Conservation (phyloP, 2,888 invertebrate species). For the Anodontia alba region DNA sequence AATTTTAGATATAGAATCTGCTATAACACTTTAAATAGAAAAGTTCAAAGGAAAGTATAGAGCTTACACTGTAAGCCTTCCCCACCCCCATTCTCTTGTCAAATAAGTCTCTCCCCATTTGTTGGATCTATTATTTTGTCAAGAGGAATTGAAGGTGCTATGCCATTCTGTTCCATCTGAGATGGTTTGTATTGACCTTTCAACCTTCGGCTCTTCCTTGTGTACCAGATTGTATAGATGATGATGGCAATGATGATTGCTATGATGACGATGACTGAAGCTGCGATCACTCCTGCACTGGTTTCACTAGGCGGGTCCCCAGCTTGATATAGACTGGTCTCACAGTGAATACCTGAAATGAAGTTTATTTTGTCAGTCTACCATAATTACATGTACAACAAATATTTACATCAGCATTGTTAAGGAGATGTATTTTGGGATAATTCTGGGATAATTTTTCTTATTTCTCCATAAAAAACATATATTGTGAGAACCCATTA, state of each 20-base stretch:
- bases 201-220: conserved; percentile 67
- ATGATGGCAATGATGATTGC: conserved; percentile 58
- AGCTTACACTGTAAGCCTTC: conserved; percentile 32
- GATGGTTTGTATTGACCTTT: conserved; percentile 76
- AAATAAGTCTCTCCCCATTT: conserved; percentile 64
- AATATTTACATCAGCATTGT: too few species aligned
- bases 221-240: conserved; percentile 63
- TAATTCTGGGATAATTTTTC: too few species aligned
- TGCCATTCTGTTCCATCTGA: conserved; percentile 63
- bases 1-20: too few species aligned
- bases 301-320: neutral
- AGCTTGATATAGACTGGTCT: conserved; percentile 20
- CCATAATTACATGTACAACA: too few species aligned
- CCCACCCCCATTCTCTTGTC: conserved; percentile 55
- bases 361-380: too few species aligned
- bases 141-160: conserved; percentile 63
- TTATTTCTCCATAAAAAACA: too few species aligned
- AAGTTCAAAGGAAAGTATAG: conserved; percentile 29
- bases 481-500: too few species aligned
- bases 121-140: conserved; percentile 65
- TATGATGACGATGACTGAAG: conserved; percentile 63
- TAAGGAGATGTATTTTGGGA: too few species aligned
- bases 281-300: conserved; percentile 50
- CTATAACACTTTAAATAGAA: too few species aligned
- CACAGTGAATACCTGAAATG: conserved; percentile 58